These are phyloP conservation scores for Netelia inedita DNA, from an alignment of 2,888 invertebrate genomes.

Conservation along the genomic window DNA sequence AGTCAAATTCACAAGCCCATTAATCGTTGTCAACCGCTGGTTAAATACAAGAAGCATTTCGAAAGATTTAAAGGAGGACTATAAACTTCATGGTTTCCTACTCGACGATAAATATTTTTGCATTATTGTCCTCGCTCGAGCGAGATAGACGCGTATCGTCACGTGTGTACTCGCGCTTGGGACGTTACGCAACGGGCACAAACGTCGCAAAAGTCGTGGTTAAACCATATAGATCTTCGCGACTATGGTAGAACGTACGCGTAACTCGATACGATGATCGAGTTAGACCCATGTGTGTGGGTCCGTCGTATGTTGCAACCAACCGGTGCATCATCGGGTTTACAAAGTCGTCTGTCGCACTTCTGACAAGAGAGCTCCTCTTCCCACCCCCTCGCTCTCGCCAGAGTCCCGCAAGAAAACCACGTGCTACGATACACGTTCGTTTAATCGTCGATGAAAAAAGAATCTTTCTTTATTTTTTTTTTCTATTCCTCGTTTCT, in stretches of 20 bases:
- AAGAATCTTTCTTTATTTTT: conserved; percentile 18
- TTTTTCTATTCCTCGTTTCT: not conserved
- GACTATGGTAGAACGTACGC: not conserved
- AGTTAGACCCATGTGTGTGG: conserved; percentile 6
- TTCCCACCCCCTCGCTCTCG: no score
- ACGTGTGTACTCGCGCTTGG: not conserved
- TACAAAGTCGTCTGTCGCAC: conserved; percentile 22
- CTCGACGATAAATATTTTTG: conserved; percentile 2
- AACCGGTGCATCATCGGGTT: conserved; percentile 9
- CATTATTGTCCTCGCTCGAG: not conserved
- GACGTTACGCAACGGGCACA: conserved; percentile 40
- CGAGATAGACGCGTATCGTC: not conserved
- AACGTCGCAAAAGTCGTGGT: conserved; percentile 37
- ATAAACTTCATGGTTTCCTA: not conserved
- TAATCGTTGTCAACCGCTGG: not conserved
- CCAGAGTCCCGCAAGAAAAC: conserved; percentile 27
- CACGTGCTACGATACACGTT: conserved; percentile 11
- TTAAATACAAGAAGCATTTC: not conserved
- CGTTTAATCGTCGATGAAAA: conserved; percentile 5
- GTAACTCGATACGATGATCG: conserved; percentile 54
- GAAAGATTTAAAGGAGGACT: no score
- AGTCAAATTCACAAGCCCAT: not conserved
- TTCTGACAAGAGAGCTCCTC: not conserved
- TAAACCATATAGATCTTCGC: conserved; percentile 29
- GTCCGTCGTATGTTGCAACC: not conserved